A percentile compares a stretch with the other conserved stretches of the same genome.
Conservation (phyloP, 2,888 invertebrate species). For the Stramonita haemastoma region DNA sequence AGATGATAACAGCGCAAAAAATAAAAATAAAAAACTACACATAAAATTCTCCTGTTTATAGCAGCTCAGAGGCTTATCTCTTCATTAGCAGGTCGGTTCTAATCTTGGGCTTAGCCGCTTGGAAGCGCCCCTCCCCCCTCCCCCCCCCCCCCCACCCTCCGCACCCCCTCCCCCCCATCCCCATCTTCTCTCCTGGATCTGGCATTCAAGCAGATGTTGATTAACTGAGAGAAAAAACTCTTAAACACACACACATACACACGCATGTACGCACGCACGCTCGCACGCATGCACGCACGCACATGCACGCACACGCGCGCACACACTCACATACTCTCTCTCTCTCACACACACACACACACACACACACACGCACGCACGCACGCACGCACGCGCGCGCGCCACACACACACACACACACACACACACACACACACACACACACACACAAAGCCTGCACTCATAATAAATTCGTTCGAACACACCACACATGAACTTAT, state of each 20-base stretch:
- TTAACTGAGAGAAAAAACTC: not conserved
- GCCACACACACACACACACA: slow-evolving; percentile 6
- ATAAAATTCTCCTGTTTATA: too few relatives aligned
- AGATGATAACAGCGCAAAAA: too few relatives aligned
- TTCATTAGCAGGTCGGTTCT: too few relatives aligned
- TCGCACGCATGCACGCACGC: not conserved
- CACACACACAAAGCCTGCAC: not conserved
- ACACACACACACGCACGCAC: slow-evolving; percentile 9
- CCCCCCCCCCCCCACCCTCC: not conserved
- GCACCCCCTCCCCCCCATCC: too few relatives aligned
- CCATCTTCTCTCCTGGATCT: too few relatives aligned
- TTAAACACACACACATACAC: slow-evolving; percentile 15
- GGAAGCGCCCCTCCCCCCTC: not conserved
- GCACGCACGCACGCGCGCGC: not conserved
- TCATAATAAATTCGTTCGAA: too few relatives aligned
- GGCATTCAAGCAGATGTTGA: too few relatives aligned
- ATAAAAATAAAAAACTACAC: too few relatives aligned
- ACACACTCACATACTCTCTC: slow-evolving; percentile 20
- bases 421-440: slow-evolving; percentile 10
- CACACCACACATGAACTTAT: too few relatives aligned
- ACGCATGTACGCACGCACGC: not conserved
- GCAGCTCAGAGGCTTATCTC: too few relatives aligned
- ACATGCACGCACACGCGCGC: slow-evolving; percentile 19
- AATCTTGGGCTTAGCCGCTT: too few relatives aligned
- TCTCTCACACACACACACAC: slow-evolving; percentile 12